Base-by-base conservation (phyloP, 2,888 invertebrate genomes). In the Leptopilina myrica region DNA sequence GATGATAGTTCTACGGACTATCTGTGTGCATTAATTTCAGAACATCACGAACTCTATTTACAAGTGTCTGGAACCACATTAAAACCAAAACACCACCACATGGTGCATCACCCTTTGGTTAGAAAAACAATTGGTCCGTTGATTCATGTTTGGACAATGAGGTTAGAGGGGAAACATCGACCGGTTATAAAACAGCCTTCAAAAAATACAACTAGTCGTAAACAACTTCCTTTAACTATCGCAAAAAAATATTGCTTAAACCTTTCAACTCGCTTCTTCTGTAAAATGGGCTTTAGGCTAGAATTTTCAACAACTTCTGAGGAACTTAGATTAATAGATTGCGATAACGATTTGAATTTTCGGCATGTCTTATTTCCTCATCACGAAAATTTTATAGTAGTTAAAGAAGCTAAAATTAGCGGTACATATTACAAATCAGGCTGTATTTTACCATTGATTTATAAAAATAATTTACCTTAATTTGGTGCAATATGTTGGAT, bases 101-200 rank as follows among this genome's bases (percentile, higher is more conserved):
- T 56, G 56, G 56, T 56, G 56, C 81, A 83, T 76, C 80, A 82
- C 46, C 79, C 80, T 9, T 73, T 77, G 65, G 43, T 81, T 12
- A 76, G 79, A 76, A 56, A n/a, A 59, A 62, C 15, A 8, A 78
- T 81, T 8, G 81, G 81, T 33, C 81, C 82, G 9, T 64, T 84
- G 46, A 78, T 78, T 65, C 14, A 83, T 76, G 62, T 82, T 33
- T 82, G 79, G 49, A 81, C 78, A 11, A 79, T 84, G 59, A 78
- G 80, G 15, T 81, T 81, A 76, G 83, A 84, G 59, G 83, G 78
- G 69, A 82, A 82, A 49, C 84, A 84, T 80, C 77, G 80, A 33
- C 75, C 79, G 64, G 64, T 62, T 15, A 62, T 78, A 43, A 84
- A 84, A 66, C 76, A 64, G 43, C 12, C 76, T 15, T 79, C 81